These are phyloP conservation scores for Chanos chanos DNA, from an alignment of 2,797 vertebrate species.

Conservation along the genomic window DNA sequence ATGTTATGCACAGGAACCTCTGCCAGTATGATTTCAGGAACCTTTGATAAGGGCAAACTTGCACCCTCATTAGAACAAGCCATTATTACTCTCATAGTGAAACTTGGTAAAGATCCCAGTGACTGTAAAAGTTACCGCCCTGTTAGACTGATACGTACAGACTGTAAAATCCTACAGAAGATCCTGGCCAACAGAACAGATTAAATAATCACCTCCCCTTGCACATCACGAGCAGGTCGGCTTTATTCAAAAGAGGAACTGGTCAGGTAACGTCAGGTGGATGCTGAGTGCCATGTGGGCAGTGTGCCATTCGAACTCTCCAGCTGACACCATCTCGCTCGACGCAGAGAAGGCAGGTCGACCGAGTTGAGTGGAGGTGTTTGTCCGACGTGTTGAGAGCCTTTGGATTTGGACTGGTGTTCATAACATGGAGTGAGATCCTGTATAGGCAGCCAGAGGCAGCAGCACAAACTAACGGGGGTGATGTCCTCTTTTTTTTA, in stretches of 20 bases:
- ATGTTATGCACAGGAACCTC: too few species aligned
- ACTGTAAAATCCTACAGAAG: not conserved
- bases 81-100: conserved; percentile 2
- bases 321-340: not conserved
- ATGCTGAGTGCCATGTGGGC: conserved; percentile 2
- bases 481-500: too few species aligned
- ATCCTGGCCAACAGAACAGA: not conserved
- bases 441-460: conserved; percentile 1
- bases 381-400: too few species aligned
- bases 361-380: not conserved
- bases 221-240: conserved; percentile 2
- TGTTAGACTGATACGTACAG: not conserved
- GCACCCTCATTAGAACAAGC: not conserved
- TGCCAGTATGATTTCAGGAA: too few species aligned
- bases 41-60: not conserved
- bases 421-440: not conserved
- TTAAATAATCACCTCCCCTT: not conserved
- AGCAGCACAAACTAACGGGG: not conserved
- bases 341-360: too few species aligned
- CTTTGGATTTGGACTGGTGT: not conserved
- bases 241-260: not conserved
- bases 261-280: conserved; percentile 4
- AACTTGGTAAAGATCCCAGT: not conserved
- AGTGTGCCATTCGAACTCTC: not conserved
- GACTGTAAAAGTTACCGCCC: not conserved